Base-by-base conservation (phyloP, 2,888 invertebrate species). In the Eledone cirrhosa region DNA sequence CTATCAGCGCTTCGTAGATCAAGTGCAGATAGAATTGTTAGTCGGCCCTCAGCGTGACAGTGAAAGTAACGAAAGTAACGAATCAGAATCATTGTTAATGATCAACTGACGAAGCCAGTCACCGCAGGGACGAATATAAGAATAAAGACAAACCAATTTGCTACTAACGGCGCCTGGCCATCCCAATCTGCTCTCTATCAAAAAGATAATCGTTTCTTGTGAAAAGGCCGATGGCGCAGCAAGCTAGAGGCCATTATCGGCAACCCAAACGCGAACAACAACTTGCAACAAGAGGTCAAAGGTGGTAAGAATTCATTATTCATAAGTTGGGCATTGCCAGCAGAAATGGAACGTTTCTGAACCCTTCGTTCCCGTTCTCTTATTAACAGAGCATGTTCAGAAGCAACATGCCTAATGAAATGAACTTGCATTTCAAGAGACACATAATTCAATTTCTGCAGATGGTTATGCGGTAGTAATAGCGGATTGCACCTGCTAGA, bases 371-470 rank as follows among this genome's bases (percentile, higher is more conserved):
- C 31, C 31, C 41, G 72, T 72, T 72, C 22, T 41, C 41, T 72
- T 33, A 33, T 72, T 33, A 41, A 72, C 72, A 22, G n/a, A 41
- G 31, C 22, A 72, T 72, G 72, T 72, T 72, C 41, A 41, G 72
- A 72, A 72, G 72, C 72, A 72, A 72, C 72, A 72, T 31, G 72
- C 72, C 41, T 72, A 72, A 72, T 72, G 72, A 72, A 72, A 72
- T 72, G 72, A 41, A 72, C 31, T 72, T 72, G 72, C 72, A 72
- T 72, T 72, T 72, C 72, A 72, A 72, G 72, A 72, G 72, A 33
- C 41, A 33, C 33, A 41, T 72, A 72, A 72, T 72, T 72, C 72
- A 72, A 72, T 72, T 72, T 33, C 31, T 41, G 72, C 72, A 33
- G 72, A 33, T 41, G 72, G 33, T 72, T 31, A 33, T 72, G 72